Percentiles rank a stretch among this genome's conserved stretches.
phyloP scores from a whole-genome alignment of 2,797 vertebrate genomes.

The Melanogrammus aeglefinus region DNA sequence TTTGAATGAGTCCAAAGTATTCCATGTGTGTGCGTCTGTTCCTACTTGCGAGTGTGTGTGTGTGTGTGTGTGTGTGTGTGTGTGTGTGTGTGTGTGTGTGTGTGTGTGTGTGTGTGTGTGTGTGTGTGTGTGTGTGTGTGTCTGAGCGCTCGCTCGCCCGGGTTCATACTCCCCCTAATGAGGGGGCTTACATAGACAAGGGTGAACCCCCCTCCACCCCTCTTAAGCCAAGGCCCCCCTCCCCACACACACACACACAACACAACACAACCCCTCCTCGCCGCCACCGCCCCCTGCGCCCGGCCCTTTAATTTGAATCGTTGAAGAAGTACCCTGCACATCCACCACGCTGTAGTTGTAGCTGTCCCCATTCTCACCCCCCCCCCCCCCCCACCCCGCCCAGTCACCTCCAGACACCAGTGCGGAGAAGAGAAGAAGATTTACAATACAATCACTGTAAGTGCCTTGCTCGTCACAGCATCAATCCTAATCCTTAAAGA shows the following conservation, averaged over 20 bases:
- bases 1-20: slow-evolving; percentile 74
- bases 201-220: slow-evolving; percentile 69
- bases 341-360: slow-evolving; percentile 63
- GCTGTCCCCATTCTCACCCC: slow-evolving; percentile 58
- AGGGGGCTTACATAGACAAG: slow-evolving; percentile 77
- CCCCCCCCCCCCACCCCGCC: slow-evolving; percentile 31
- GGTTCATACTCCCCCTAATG: slow-evolving; percentile 78
- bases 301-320: slow-evolving; percentile 66
- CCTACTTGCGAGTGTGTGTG: slow-evolving; percentile 40
- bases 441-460: slow-evolving; percentile 99
- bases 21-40: slow-evolving; percentile 50
- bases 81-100: slow-evolving; percentile 30
- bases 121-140: slow-evolving; percentile 31
- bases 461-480: slow-evolving; percentile 98
- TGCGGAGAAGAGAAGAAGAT: slow-evolving; percentile 85
- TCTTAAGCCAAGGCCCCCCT: slow-evolving; percentile 24
- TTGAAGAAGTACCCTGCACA: slow-evolving; percentile 66
- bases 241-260: slow-evolving; percentile 38
- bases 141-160: slow-evolving; percentile 61
- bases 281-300: slow-evolving; percentile 38
- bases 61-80: slow-evolving; percentile 12
- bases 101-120: slow-evolving; percentile 45
- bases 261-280: slow-evolving; percentile 4
- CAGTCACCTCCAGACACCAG: slow-evolving; percentile 41
- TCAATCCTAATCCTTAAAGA: slow-evolving; percentile 99